Percentiles rank a stretch among this genome's conserved stretches.
Evolutionary conservation across 2,888 invertebrate species (phyloP).

Genomic region (Agonopterix subpropinquella): DNA sequence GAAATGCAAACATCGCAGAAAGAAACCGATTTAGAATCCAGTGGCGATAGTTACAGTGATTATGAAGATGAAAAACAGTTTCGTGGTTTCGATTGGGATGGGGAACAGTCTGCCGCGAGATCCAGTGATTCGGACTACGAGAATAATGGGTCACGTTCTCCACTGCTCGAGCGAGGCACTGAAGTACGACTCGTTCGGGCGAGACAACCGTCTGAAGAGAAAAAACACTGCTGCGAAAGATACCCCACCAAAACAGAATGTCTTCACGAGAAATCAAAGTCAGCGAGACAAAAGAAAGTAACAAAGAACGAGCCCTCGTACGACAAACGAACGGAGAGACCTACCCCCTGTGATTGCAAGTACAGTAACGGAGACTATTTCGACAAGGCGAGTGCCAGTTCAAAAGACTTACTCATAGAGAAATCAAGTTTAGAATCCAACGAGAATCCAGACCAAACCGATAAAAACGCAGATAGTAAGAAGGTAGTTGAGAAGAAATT

Average conservation of each 20-base stretch:
- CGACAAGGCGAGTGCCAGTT: slow-evolving; percentile 81
- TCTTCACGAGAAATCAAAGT: slow-evolving; percentile 52
- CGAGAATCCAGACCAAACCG: slow-evolving; percentile 50
- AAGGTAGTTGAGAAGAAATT: slow-evolving; percentile 51
- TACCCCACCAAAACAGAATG: slow-evolving; percentile 47
- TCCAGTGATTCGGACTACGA: slow-evolving; percentile 81
- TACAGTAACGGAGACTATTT: slow-evolving; percentile 65
- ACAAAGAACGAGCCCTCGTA: slow-evolving; percentile 44
- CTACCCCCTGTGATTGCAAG: slow-evolving; percentile 33
- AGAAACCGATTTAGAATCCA: slow-evolving; percentile 77
- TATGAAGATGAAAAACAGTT: slow-evolving; percentile 77
- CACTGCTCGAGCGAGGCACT: slow-evolving; percentile 74
- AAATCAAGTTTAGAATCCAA: slow-evolving; percentile 72
- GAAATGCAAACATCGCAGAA: slow-evolving; percentile 83
- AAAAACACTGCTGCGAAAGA: slow-evolving; percentile 55
- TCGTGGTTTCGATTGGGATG: slow-evolving; percentile 68
- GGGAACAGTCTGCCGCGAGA: slow-evolving; percentile 55
- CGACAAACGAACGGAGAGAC: slow-evolving; percentile 43
- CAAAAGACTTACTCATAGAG: slow-evolving; percentile 81
- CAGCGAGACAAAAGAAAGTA: slow-evolving; percentile 59
- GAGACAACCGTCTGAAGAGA: slow-evolving; percentile 52
- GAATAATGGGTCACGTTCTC: slow-evolving; percentile 82
- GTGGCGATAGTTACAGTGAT: slow-evolving; percentile 77
- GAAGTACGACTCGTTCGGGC: slow-evolving; percentile 60
- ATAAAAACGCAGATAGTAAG: slow-evolving; percentile 39